A percentile compares a stretch with the other conserved stretches of the same genome.
phyloP scores from a whole-genome alignment of 2,888 invertebrate species.

The Linnaemya vulpina region DNA sequence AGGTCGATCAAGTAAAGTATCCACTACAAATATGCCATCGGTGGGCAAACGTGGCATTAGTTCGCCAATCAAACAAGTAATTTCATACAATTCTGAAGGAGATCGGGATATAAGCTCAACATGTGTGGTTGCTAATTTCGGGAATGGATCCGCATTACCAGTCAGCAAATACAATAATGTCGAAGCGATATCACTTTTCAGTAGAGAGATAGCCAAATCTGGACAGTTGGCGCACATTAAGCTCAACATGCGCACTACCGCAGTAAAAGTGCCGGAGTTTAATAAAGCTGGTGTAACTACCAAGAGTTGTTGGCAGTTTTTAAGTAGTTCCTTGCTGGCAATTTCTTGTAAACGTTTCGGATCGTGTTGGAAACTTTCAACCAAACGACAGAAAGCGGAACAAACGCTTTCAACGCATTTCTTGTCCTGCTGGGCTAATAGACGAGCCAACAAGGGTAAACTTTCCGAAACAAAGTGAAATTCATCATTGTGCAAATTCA shows the following conservation, averaged over 20 bases:
- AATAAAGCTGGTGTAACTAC: slow-evolving; percentile 97
- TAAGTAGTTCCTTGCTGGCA: slow-evolving; percentile 92
- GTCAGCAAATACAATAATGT: slow-evolving; percentile 97
- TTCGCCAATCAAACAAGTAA: slow-evolving; percentile 98
- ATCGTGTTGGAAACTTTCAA: slow-evolving; percentile 98
- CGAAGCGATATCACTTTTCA: slow-evolving; percentile 97
- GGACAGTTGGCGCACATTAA: slow-evolving; percentile 98
- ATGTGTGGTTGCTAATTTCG: slow-evolving; percentile 82
- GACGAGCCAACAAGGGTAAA: slow-evolving; percentile 91
- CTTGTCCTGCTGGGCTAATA: slow-evolving; percentile 95
- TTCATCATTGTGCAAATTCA: slow-evolving; percentile 96
- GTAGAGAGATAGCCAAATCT: slow-evolving; percentile 94
- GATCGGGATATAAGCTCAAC: slow-evolving; percentile 94
- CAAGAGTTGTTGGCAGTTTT: slow-evolving; percentile 95
- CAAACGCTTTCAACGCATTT: slow-evolving; percentile 99
- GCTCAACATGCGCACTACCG: slow-evolving; percentile 97
- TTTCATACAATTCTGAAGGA: slow-evolving; percentile 98
- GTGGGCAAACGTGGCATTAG: slow-evolving; percentile 97
- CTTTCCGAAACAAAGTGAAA: slow-evolving; percentile 96
- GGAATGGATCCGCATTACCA: slow-evolving; percentile 88
- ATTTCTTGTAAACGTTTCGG: slow-evolving; percentile 95
- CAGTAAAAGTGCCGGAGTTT: slow-evolving; percentile 97
- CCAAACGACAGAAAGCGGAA: slow-evolving; percentile 96
- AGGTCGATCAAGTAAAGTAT: slow-evolving; percentile 91
- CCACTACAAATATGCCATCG: slow-evolving; percentile 97